Evolutionary conservation across 2,113 vertebrate species (phyloP).

Genomic region (Ceuthmochares aereus): DNA sequence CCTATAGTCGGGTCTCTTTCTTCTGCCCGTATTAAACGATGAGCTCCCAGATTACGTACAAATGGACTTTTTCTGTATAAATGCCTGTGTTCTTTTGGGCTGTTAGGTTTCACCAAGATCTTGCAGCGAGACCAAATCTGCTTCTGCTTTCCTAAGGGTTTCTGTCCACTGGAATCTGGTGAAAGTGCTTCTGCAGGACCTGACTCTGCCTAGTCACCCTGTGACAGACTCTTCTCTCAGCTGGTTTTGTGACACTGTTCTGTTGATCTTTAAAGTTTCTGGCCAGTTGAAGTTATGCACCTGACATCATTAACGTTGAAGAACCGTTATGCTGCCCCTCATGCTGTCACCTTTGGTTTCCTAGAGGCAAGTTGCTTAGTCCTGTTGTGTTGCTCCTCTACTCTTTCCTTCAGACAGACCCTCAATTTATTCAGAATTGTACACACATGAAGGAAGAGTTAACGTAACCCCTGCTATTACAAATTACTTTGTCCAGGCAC

Average conservation of each 20-base stretch:
- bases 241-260: background rate
- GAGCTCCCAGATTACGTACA: background rate
- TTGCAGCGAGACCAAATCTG: background rate
- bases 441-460: background rate
- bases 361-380: background rate
- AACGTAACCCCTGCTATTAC: background rate
- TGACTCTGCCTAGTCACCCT: background rate
- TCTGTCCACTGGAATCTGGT: background rate
- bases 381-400: background rate
- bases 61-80: background rate
- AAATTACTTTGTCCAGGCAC: background rate
- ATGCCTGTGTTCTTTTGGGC: background rate
- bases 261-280: background rate
- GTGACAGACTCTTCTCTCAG: background rate
- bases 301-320: background rate
- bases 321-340: background rate
- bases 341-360: accelerated
- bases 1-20: background rate
- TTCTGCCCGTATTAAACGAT: background rate
- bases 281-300: background rate
- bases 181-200: background rate
- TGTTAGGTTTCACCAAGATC: background rate
- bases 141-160: background rate
- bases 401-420: background rate
- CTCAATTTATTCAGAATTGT: background rate